phyloP scores from a whole-genome alignment of 2,797 vertebrate genomes.

The Melanogrammus aeglefinus region DNA sequence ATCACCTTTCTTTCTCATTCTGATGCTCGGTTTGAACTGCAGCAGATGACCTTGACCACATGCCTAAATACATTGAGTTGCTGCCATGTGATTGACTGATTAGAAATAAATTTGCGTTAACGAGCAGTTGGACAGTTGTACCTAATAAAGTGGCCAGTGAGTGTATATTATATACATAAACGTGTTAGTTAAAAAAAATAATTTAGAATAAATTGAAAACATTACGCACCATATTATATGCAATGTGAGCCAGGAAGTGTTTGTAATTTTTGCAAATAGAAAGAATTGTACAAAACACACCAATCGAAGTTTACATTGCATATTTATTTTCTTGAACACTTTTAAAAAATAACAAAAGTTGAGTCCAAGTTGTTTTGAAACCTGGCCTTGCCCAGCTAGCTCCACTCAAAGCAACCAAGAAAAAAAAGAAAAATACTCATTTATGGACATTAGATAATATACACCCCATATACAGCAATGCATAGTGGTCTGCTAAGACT shows the following conservation, averaged over 20 bases:
- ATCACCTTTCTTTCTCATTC: no score
- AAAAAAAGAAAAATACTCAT: constrained; percentile 72
- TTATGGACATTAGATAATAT: constrained; percentile 74
- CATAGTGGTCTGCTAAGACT: constrained; percentile 77
- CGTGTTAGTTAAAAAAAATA: no score
- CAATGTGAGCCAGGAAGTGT: neutral
- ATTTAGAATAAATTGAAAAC: neutral
- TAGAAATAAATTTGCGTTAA: no score
- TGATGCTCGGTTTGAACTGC: no score
- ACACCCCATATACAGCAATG: constrained; percentile 79
- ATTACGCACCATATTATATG: neutral
- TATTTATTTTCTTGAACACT: constrained; percentile 58
- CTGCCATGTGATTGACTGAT: no score
- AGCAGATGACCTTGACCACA: no score
- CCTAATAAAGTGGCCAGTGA: no score
- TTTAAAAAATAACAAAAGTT: constrained; percentile 56
- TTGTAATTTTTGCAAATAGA: neutral
- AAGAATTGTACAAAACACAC: constrained; percentile 20
- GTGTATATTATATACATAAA: no score
- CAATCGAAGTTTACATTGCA: constrained; percentile 45
- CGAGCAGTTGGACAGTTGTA: no score
- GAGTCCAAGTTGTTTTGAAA: constrained; percentile 67
- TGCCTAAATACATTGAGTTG: no score
- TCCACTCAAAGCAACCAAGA: constrained; percentile 67
- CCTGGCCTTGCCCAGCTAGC: constrained; percentile 50